Evolutionary conservation across 2,888 invertebrate species (phyloP).

Genomic region (Baccha elongata): DNA sequence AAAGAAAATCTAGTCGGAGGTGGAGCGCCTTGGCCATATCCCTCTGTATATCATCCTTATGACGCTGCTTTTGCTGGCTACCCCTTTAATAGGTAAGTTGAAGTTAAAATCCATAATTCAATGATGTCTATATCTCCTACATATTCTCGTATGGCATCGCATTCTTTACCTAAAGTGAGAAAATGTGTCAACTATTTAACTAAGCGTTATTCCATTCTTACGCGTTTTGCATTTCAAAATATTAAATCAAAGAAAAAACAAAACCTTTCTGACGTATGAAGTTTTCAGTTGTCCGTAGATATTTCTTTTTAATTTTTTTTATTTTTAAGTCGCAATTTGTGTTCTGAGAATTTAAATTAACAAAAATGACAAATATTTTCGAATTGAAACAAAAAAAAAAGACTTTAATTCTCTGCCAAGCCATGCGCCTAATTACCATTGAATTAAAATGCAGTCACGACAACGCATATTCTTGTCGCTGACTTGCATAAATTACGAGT

Average conservation of each 20-base stretch:
- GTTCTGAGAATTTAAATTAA: conserved; percentile 52
- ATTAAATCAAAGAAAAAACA: not conserved
- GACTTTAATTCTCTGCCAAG: conserved; percentile 18
- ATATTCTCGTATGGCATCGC: not conserved
- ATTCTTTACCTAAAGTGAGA: conserved; percentile 24
- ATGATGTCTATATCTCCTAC: not conserved
- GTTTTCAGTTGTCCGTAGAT: not conserved
- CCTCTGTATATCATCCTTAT: conserved; percentile 96
- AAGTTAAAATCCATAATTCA: not conserved
- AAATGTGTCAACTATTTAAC: conserved; percentile 39
- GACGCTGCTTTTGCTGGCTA: conserved; percentile 96
- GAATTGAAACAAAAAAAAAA: conserved; percentile 15
- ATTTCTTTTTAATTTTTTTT: conserved; percentile 30
- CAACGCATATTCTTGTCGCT: conserved; percentile 56
- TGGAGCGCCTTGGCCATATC: conserved; percentile 94
- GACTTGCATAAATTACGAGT: conserved; percentile 65
- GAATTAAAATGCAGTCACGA: conserved; percentile 74
- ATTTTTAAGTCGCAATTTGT: conserved; percentile 49
- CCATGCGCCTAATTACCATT: conserved; percentile 72
- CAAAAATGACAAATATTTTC: conserved; percentile 25
- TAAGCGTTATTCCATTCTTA: conserved; percentile 39
- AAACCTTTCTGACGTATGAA: conserved; percentile 27
- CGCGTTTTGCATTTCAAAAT: conserved; percentile 23
- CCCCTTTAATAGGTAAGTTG: conserved; percentile 96
- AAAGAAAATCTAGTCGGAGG: conserved; percentile 93